A percentile compares a stretch with the other conserved stretches of the same genome.
Evolutionary conservation across 2,888 invertebrate genomes (phyloP).

Genomic region (Eristalis tenax): DNA sequence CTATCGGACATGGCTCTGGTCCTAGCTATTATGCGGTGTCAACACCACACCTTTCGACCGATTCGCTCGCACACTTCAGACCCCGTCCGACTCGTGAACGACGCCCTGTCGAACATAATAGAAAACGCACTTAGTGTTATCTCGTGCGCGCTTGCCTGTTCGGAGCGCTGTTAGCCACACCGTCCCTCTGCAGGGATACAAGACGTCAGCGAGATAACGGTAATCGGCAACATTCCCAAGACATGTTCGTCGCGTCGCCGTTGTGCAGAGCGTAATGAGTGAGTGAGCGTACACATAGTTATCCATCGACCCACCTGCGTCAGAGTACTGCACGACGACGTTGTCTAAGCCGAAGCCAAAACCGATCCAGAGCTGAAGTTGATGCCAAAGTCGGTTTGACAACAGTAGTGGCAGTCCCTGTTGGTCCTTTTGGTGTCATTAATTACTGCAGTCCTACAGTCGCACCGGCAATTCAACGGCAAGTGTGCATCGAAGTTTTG

Average conservation of each 20-base stretch:
- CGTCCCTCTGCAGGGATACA: slow-evolving; percentile 35
- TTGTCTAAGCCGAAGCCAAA: neutral
- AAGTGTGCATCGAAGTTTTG: slow-evolving; percentile 32
- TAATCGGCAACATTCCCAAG: slow-evolving; percentile 68
- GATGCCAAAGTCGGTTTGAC: slow-evolving; percentile 9
- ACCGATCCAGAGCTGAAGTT: neutral
- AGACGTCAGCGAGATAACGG: slow-evolving; percentile 68
- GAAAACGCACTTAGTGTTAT: slow-evolving; percentile 71
- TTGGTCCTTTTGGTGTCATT: slow-evolving; percentile 36
- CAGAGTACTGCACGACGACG: neutral
- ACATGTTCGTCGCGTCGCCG: slow-evolving; percentile 62
- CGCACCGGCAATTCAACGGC: slow-evolving; percentile 4
- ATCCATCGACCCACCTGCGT: neutral
- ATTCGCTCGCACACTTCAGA: slow-evolving; percentile 62
- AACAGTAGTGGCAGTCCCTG: slow-evolving; percentile 20
- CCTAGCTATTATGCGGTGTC: slow-evolving; percentile 53
- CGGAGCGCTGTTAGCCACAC: neutral
- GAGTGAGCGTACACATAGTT: slow-evolving; percentile 14
- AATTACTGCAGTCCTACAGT: slow-evolving; percentile 16
- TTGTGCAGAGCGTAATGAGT: slow-evolving; percentile 55
- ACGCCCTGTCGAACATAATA: slow-evolving; percentile 60
- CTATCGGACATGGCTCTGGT: slow-evolving; percentile 45
- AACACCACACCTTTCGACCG: slow-evolving; percentile 67
- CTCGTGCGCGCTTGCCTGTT: slow-evolving; percentile 28
- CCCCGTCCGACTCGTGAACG: slow-evolving; percentile 45